phyloP scores from a whole-genome alignment of 1,140 invertebrate species.

The Anthonomus grandis region DNA sequence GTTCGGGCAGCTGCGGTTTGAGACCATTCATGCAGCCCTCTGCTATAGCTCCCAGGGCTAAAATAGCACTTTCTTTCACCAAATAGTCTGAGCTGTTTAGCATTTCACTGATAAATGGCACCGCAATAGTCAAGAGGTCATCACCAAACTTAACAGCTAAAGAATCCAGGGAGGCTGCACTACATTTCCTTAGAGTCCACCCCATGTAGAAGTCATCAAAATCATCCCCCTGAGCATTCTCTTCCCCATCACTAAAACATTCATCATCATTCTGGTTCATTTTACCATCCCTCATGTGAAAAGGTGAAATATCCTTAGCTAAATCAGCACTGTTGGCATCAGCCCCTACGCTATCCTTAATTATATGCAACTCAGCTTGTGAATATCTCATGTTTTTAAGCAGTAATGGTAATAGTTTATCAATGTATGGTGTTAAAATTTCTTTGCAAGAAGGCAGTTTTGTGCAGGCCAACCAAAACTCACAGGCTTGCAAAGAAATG shows the following conservation, averaged over 20 bases:
- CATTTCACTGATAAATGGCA: constrained; percentile 95
- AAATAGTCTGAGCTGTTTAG: constrained; percentile 94
- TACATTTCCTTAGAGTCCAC: constrained; percentile 98
- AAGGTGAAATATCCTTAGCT: constrained; percentile 40
- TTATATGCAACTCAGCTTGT: constrained; percentile 90
- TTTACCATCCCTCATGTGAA: constrained; percentile 37
- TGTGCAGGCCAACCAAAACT: constrained; percentile 96
- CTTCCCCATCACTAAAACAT: constrained; percentile 50
- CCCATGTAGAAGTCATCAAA: constrained; percentile 88
- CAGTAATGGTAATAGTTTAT: constrained; percentile 83
- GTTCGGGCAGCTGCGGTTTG: constrained; percentile 89
- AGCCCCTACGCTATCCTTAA: constrained; percentile 61
- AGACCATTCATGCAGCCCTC: constrained; percentile 98
- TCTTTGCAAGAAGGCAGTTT: constrained; percentile 94
- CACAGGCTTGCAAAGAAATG: constrained; percentile 95
- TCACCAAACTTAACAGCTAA: constrained; percentile 95
- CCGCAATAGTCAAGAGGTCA: constrained; percentile 85
- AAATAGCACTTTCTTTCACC: constrained; percentile 88
- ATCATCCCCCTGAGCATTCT: constrained; percentile 73
- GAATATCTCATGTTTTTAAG: constrained; percentile 98
- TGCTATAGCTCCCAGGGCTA: constrained; percentile 87
- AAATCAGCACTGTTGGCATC: constrained; percentile 42
- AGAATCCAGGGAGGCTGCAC: constrained; percentile 95
- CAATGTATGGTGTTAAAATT: constrained; percentile 80
- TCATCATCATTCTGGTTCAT: constrained; percentile 54